Evolutionary conservation across 2,888 invertebrate genomes (phyloP).

Genomic region (Oscheius sp.): DNA sequence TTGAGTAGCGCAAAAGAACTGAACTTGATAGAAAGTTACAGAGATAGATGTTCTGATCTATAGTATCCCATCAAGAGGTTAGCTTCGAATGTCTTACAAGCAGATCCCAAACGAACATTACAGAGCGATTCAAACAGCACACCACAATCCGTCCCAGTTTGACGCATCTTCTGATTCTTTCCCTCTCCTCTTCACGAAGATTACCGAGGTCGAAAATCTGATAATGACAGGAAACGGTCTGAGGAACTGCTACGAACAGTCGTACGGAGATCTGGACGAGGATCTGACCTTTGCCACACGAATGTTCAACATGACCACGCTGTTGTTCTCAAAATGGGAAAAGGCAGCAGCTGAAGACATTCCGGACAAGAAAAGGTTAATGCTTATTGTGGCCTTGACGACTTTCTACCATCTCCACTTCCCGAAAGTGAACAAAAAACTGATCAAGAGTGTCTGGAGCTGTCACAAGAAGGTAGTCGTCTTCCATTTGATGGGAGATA

Average conservation of each 20-base stretch:
- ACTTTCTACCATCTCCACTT: constrained; percentile 62
- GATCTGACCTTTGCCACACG: constrained; percentile 52
- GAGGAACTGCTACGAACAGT: constrained; percentile 48
- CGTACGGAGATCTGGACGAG: constrained; percentile 49
- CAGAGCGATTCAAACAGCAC: constrained; percentile 55
- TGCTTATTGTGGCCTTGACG: constrained; percentile 51
- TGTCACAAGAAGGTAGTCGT: constrained; percentile 47
- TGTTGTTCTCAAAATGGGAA: constrained; percentile 61
- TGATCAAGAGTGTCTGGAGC: constrained; percentile 49
- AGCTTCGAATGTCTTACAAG: too few relatives aligned
- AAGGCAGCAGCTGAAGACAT: constrained; percentile 54
- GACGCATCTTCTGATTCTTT: constrained; percentile 41
- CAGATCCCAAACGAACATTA: neutral
- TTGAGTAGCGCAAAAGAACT: too few relatives aligned
- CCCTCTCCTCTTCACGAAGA: constrained; percentile 44
- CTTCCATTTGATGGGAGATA: constrained; percentile 84
- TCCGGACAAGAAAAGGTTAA: constrained; percentile 56
- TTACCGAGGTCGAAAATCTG: constrained; percentile 52
- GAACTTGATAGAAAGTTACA: too few relatives aligned
- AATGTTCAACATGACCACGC: constrained; percentile 50
- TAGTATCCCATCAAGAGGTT: too few relatives aligned
- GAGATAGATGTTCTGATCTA: too few relatives aligned
- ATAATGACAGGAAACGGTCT: constrained; percentile 46
- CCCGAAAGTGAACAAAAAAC: constrained; percentile 44
- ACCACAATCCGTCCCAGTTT: constrained; percentile 64